Conservation (phyloP, 2,888 invertebrate species). For the Oxytorus armatus region DNA sequence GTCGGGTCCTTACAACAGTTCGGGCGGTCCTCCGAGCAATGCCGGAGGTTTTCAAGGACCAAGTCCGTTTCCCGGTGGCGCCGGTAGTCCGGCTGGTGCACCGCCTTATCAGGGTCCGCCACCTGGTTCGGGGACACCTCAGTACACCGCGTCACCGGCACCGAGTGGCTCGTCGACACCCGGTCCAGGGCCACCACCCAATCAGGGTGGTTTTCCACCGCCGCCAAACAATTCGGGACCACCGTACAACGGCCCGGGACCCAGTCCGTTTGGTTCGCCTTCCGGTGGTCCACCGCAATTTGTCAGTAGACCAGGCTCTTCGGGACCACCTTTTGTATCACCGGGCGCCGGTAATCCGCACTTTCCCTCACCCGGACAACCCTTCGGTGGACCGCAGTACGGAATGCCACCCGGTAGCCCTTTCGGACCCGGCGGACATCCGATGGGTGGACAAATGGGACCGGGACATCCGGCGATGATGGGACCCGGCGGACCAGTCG, state of each 20-base stretch:
- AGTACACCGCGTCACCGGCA: slow-evolving; percentile 94
- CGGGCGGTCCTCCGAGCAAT: slow-evolving; percentile 83
- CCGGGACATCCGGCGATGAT: slow-evolving; percentile 88
- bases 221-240: slow-evolving; percentile 85
- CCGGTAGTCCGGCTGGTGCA: slow-evolving; percentile 91
- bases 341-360: slow-evolving; percentile 89
- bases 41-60: slow-evolving; percentile 88
- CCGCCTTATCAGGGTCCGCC: slow-evolving; percentile 90
- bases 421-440: slow-evolving; percentile 88
- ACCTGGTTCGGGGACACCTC: slow-evolving; percentile 91
- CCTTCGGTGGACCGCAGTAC: slow-evolving; percentile 88
- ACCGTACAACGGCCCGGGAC: slow-evolving; percentile 90
- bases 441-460: slow-evolving; percentile 87
- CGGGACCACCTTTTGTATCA: slow-evolving; percentile 90
- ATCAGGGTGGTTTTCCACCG: slow-evolving; percentile 84
- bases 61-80: slow-evolving; percentile 87
- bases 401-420: slow-evolving; percentile 90
- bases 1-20: slow-evolving; percentile 85
- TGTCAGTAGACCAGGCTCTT: slow-evolving; percentile 88
- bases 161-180: slow-evolving; percentile 94
- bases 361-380: slow-evolving; percentile 87
- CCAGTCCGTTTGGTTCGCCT: slow-evolving; percentile 89
- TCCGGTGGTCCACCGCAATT: slow-evolving; percentile 88
- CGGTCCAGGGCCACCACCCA: slow-evolving; percentile 89
- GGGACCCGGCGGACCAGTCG: slow-evolving; percentile 89